These are phyloP conservation scores for Melopsittacus undulatus DNA, from an alignment of 2,797 vertebrate species.

Conservation along the genomic window DNA sequence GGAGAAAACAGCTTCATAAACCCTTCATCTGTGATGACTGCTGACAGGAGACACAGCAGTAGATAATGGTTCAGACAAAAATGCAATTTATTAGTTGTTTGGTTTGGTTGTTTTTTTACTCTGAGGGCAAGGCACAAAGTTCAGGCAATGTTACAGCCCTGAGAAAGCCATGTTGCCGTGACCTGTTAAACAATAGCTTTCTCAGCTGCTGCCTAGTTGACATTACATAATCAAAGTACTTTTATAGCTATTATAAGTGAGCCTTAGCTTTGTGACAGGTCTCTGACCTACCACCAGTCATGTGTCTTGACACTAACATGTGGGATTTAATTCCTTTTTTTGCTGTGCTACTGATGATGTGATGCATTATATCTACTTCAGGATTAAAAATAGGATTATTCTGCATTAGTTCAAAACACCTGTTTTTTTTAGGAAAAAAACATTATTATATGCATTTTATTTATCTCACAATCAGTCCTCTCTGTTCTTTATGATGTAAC, in stretches of 20 bases:
- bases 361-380: not conserved
- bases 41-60: not conserved
- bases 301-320: not conserved
- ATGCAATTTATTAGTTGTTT: not conserved
- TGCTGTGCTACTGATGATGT: not conserved
- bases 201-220: not conserved
- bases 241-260: not conserved
- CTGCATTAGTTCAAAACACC: not conserved
- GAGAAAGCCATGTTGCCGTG: not conserved
- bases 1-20: not conserved
- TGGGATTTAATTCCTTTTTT: not conserved
- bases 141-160: not conserved
- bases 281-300: not conserved
- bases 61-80: not conserved
- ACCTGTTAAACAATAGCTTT: not conserved
- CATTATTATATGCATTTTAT: not conserved
- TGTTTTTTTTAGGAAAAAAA: not conserved
- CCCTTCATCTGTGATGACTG: not conserved
- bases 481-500: not conserved
- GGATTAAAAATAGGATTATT: not conserved
- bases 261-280: not conserved
- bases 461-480: not conserved
- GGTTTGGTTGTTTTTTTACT: not conserved
- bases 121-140: not conserved
- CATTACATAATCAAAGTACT: not conserved